phyloP scores from a whole-genome alignment of 37 sponge, comb jelly and placozoan species.

The Chondrilla cf. caribensis region DNA sequence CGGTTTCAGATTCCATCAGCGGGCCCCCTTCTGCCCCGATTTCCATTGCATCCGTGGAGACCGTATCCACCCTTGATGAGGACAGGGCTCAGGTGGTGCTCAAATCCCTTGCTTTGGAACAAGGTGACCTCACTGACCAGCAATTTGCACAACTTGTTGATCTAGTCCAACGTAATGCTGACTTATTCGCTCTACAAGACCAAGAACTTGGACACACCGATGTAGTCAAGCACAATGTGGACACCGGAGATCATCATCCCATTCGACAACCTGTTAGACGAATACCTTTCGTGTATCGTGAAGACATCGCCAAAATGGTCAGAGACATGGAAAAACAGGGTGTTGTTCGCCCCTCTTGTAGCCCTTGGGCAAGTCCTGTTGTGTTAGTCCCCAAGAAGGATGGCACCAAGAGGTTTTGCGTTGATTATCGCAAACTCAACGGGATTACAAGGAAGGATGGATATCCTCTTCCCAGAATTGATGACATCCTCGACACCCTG shows the following conservation, averaged over 20 bases:
- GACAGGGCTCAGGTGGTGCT: neutral
- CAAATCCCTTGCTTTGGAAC: neutral
- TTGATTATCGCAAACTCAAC: constrained; percentile 61
- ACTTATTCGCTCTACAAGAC: constrained; percentile 42
- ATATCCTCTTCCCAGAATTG: constrained; percentile 53
- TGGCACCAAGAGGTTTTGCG: constrained; percentile 48
- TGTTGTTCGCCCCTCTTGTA: constrained; percentile 42
- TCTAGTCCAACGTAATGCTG: constrained; percentile 5
- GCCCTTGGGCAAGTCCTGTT: constrained; percentile 57
- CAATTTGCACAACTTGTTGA: neutral
- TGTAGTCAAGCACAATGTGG: constrained; percentile 27
- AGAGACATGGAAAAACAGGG: constrained; percentile 46
- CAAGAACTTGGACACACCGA: constrained; percentile 46
- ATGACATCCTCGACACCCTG: constrained; percentile 42
- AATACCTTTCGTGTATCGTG: constrained; percentile 11
- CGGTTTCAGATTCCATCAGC: neutral
- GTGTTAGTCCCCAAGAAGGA: constrained; percentile 57
- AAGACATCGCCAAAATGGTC: constrained; percentile 30
- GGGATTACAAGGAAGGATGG: constrained; percentile 43
- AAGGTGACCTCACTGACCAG: neutral
- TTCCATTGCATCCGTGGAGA: neutral
- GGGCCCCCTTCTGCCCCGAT: neutral
- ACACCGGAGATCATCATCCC: constrained; percentile 47
- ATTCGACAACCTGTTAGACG: constrained; percentile 32
- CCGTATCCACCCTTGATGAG: neutral